Percentiles rank a stretch among this genome's conserved stretches.
Evolutionary conservation across 1,140 invertebrate species (phyloP).

Genomic region (Oppia nitens): DNA sequence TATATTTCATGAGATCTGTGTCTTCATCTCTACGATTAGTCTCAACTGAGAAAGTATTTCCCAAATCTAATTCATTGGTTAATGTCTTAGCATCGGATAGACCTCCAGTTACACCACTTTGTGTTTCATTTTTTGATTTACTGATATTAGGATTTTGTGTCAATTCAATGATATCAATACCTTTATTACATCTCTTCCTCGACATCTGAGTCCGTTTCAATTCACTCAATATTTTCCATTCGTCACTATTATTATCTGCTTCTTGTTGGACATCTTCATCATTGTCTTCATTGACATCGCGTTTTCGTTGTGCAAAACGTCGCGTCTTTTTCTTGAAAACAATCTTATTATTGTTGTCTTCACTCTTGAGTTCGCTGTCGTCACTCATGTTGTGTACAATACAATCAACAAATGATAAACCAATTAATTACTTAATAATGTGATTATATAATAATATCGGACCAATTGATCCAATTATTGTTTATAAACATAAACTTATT

Average conservation of each 20-base stretch:
- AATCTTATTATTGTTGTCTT: not conserved
- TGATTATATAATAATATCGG: no score
- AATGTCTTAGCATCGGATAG: conserved; percentile 11
- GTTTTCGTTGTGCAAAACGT: not conserved
- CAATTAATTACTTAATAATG: no score
- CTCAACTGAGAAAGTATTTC: conserved; percentile 93
- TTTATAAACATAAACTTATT: no score
- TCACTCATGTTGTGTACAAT: no score
- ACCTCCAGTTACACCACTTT: not conserved
- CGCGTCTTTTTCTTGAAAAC: not conserved
- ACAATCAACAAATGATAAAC: no score
- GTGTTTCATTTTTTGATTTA: not conserved
- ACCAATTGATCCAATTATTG: no score
- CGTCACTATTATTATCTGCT: not conserved
- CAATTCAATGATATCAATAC: conserved; percentile 11
- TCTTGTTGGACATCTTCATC: not conserved
- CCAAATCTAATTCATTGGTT: conserved; percentile 44
- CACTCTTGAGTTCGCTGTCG: no score
- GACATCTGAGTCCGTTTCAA: not conserved
- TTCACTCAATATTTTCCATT: conserved; percentile 6
- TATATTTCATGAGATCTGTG: conserved; percentile 97
- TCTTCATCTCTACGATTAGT: conserved; percentile 96
- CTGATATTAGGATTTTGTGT: not conserved
- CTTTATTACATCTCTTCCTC: not conserved
- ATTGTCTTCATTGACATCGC: not conserved